Evolutionary conservation across 2,888 invertebrate species (phyloP).

Genomic region (Trissolcus japonicus): DNA sequence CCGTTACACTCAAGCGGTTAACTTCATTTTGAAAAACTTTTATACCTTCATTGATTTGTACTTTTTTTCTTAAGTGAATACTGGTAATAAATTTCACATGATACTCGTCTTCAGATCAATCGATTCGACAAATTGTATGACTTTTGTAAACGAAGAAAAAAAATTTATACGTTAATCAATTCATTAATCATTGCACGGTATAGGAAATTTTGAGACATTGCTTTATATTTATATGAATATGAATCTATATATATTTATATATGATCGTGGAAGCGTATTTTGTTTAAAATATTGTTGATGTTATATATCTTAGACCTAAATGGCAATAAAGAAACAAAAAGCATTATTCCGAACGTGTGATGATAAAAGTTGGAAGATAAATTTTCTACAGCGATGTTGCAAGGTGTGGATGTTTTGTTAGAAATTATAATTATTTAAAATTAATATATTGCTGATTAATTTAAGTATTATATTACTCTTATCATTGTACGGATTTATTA

Average conservation of each 20-base stretch:
- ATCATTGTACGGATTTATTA: conserved; percentile 53
- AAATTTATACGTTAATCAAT: conserved; percentile 55
- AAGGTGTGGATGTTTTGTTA: conserved; percentile 72
- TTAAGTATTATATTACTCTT: conserved; percentile 67
- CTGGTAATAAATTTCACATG: conserved; percentile 10
- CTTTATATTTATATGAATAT: conserved; percentile 58
- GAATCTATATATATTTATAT: conserved; percentile 59
- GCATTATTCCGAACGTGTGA: conserved; percentile 59
- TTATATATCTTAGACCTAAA: conserved; percentile 57
- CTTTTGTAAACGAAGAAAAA: conserved; percentile 41
- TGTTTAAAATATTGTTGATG: conserved; percentile 59
- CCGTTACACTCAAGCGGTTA: conserved; percentile 22
- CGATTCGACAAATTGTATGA: conserved; percentile 38
- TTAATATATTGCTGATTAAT: conserved; percentile 74
- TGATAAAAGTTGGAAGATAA: conserved; percentile 61
- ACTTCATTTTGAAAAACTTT: conserved; percentile 6
- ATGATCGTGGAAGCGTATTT: conserved; percentile 59
- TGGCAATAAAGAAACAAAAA: conserved; percentile 56
- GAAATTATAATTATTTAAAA: conserved; percentile 75
- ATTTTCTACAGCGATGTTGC: conserved; percentile 67
- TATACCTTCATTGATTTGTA: conserved; percentile 8
- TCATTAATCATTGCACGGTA: conserved; percentile 53
- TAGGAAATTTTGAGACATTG: conserved; percentile 57
- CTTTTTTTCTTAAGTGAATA: conserved; percentile 26
- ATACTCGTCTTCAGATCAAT: conserved; percentile 22